Conservation (phyloP, 2,888 invertebrate genomes). For the Campoletis raptor region DNA sequence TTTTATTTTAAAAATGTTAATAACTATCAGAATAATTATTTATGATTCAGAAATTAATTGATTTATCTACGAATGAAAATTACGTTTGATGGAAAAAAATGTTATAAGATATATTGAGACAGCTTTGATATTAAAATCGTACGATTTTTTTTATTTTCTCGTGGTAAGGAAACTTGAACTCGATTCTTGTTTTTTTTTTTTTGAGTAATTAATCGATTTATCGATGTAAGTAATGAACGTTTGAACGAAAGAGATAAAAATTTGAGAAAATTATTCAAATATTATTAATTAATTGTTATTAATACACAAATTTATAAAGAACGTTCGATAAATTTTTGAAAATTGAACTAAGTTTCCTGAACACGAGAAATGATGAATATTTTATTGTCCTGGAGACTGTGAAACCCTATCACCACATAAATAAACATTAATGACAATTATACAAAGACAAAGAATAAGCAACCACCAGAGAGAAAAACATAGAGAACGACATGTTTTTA, state of each 20-base stretch:
- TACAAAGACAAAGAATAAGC: conserved; percentile 52
- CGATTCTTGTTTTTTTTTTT: too few relatives aligned
- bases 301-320: background rate
- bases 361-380: background rate
- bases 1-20: background rate
- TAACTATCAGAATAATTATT: background rate
- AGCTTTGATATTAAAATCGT: too few relatives aligned
- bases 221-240: too few relatives aligned
- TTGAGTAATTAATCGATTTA: too few relatives aligned
- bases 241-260: too few relatives aligned
- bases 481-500: conserved; percentile 14
- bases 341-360: background rate
- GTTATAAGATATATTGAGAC: too few relatives aligned
- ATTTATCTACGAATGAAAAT: background rate
- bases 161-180: too few relatives aligned
- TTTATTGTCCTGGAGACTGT: conserved; percentile 12
- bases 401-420: conserved; percentile 44
- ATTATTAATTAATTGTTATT: background rate
- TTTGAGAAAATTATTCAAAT: background rate
- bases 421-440: conserved; percentile 53
- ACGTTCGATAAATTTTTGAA: background rate
- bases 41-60: background rate
- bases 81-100: too few relatives aligned
- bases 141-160: background rate
- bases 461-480: conserved; percentile 64